These are phyloP conservation scores for Callyntrura sp. DNA, from an alignment of 2,888 invertebrate genomes.

Conservation along the genomic window DNA sequence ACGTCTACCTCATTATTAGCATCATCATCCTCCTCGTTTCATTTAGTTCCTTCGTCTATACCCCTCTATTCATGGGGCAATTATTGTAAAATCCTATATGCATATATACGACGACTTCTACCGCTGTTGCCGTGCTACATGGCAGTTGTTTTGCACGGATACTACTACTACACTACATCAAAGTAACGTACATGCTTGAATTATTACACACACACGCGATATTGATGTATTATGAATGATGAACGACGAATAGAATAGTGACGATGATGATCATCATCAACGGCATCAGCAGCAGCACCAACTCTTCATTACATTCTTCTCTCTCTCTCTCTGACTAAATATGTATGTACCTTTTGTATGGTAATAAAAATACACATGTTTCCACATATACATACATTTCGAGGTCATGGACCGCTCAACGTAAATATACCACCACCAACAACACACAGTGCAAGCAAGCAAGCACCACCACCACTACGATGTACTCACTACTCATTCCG, in stretches of 20 bases:
- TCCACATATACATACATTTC: conserved; percentile 71
- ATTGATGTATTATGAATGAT: conserved; percentile 41
- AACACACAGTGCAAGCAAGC: background rate
- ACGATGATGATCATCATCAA: conserved; percentile 16
- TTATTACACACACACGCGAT: conserved; percentile 13
- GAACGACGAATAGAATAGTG: background rate
- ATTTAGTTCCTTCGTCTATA: background rate
- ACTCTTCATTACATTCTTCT: background rate
- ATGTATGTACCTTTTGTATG: conserved; percentile 18
- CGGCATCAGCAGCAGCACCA: background rate
- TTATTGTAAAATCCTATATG: background rate
- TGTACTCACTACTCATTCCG: conserved; percentile 46
- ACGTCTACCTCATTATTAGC: background rate
- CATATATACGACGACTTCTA: background rate
- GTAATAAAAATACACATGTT: conserved; percentile 62
- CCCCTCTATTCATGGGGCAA: background rate
- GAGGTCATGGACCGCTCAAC: conserved; percentile 77
- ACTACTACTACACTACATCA: background rate
- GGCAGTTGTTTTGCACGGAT: background rate
- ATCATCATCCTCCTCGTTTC: background rate
- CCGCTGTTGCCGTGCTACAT: background rate
- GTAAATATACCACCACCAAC: conserved; percentile 68
- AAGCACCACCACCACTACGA: background rate
- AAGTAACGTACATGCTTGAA: background rate
- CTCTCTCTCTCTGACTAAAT: background rate